A percentile compares a stretch with the other conserved stretches of the same genome.
Conservation (phyloP, 2,113 vertebrate species). For the Gopherus flavomarginatus region DNA sequence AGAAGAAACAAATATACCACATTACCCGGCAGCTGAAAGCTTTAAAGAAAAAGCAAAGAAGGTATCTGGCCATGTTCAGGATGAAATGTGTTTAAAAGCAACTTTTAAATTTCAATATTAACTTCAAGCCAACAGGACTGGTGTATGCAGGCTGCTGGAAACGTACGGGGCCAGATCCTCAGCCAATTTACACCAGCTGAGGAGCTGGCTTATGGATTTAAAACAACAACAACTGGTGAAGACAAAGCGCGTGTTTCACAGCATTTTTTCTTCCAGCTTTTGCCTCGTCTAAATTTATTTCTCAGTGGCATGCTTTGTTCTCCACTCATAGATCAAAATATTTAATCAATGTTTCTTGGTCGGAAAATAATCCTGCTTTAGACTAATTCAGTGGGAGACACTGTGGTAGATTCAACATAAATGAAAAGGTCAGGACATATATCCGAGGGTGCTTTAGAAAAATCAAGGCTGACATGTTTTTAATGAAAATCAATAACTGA, state of each 20-base stretch:
- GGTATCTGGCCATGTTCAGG: not conserved
- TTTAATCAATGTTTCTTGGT: slow-evolving; percentile 71
- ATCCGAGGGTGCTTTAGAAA: slow-evolving; percentile 59
- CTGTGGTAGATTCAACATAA: not conserved
- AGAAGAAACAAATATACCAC: not conserved
- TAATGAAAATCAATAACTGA: slow-evolving; percentile 66
- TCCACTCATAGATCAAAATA: slow-evolving; percentile 71
- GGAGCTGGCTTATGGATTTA: not conserved
- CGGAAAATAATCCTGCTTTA: slow-evolving; percentile 54
- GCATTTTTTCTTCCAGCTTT: slow-evolving; percentile 61
- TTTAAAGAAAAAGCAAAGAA: not conserved
- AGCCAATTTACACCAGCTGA: slow-evolving; percentile 13
- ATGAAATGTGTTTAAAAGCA: not conserved
- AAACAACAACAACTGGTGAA: slow-evolving; percentile 59
- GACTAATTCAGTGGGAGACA: slow-evolving; percentile 38
- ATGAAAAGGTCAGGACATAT: slow-evolving; percentile 52
- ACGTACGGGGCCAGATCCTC: not conserved
- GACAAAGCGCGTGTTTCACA: slow-evolving; percentile 45
- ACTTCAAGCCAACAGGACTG: not conserved
- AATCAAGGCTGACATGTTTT: slow-evolving; percentile 60
- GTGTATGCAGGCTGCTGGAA: not conserved
- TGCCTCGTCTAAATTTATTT: slow-evolving; percentile 64
- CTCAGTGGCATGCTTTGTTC: slow-evolving; percentile 63
- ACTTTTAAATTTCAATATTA: not conserved
- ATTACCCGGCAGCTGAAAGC: not conserved